These are phyloP conservation scores for Choristoneura fumiferana DNA, from an alignment of 1,140 invertebrate genomes.

Conservation along the genomic window DNA sequence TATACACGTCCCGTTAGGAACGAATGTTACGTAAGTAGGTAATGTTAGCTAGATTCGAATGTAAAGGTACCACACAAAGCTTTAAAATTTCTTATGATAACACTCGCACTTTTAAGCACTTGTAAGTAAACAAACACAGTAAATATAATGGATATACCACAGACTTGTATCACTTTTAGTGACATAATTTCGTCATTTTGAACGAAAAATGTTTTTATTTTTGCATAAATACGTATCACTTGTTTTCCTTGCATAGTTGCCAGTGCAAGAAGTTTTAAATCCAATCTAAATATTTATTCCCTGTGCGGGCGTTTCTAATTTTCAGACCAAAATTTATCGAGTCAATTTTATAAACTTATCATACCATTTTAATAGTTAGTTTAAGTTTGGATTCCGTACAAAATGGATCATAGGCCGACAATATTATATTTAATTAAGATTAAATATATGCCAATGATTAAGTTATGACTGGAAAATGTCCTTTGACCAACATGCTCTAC, in stretches of 20 bases:
- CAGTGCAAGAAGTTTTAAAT: conserved; percentile 10
- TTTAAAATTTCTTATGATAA: conserved; percentile 78
- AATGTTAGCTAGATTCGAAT: conserved; percentile 71
- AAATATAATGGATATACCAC: conserved; percentile 29
- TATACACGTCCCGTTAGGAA: conserved; percentile 77
- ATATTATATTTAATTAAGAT: no score
- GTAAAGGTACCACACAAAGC: conserved; percentile 75
- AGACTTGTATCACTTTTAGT: conserved; percentile 12
- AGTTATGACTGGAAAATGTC: no score
- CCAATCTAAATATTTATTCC: conserved; percentile 13
- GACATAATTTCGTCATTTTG: conserved; percentile 12
- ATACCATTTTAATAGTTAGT: conserved; percentile 40
- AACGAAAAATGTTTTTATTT: background rate
- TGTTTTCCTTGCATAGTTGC: background rate
- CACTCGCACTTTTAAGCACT: conserved; percentile 72
- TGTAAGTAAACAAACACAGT: conserved; percentile 56
- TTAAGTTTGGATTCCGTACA: conserved; percentile 2
- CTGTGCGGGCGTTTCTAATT: conserved; percentile 42
- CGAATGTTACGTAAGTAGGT: conserved; percentile 75
- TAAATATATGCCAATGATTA: no score
- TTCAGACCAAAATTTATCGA: conserved; percentile 56
- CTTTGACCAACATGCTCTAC: no score
- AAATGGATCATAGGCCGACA: no score
- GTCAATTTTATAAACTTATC: conserved; percentile 62
- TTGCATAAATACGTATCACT: background rate